Evolutionary conservation across 92 coral and sea anemone species (phyloP), one percentile per base, ranked within the genome.

Genomic region (Desmophyllum pertusum): DNA sequence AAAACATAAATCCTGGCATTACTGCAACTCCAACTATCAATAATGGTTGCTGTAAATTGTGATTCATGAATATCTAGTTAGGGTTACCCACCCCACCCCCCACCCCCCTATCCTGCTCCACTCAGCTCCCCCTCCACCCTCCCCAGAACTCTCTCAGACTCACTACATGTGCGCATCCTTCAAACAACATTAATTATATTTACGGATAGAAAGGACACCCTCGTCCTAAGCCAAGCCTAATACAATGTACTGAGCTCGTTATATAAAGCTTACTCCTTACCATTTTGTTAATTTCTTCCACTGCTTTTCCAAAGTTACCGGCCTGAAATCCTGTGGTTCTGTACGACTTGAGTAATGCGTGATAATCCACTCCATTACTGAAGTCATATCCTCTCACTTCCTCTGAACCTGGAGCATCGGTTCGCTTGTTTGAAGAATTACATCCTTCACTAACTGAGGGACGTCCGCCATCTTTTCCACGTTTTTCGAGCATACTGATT

Each of bases 271-370:
- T n/a, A n/a, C n/a, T n/a, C n/a, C 90, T 78, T 71, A 96, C 98
- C 98, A 96, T 96, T 63, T 94, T 92, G 83, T 96, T 96, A 4
- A 96, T 87, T 76, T 96, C 98, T 31, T 92, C 95, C 29, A 96
- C 98, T 4, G 98, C 98, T 79, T 85, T 88, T 36, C 98, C 98
- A 75, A 96, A 96, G 86, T 94, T 71, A 59, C 86, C 90, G 62
- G 98, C 98, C 83, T 96, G 98, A 83, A 96, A 96, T 25, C 98
- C 98, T 18, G 98, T 90, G 3, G 77, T 77, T 50, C 78, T 91
- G 88, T 90, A 96, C 61, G 96, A 84, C 18, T 87, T 83, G 9
- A 96, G 82, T 66, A 96, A 80, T 18, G 95, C 98, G 50, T 79
- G 91, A 76, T 96, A 96, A 67, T 96, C 90, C 35, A 94, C 88